Evolutionary conservation across 2,888 invertebrate genomes (phyloP).

Genomic region (Cremastobaeus sp.): DNA sequence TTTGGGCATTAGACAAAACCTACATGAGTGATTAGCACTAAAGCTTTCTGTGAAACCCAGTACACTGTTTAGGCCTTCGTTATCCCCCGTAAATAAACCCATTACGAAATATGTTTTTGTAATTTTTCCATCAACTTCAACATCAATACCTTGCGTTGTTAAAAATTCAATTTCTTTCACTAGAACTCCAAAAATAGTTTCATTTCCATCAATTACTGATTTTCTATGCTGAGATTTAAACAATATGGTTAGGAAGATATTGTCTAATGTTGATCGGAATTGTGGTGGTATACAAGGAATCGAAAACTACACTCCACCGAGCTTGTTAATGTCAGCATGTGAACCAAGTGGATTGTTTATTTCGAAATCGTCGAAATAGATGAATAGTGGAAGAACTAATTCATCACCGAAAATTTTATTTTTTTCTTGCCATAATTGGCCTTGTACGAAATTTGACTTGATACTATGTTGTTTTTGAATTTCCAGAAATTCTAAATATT

Average conservation of each 20-base stretch:
- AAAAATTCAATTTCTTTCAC: neutral
- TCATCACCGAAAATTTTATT: neutral
- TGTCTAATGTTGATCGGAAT: neutral
- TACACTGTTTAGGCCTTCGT: too few species aligned
- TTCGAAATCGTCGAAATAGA: neutral
- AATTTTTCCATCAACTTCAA: neutral
- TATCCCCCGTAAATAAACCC: too few species aligned
- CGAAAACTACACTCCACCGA: neutral
- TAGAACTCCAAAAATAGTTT: neutral
- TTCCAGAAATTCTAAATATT: neutral
- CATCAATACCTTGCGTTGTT: neutral
- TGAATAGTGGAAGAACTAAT: neutral
- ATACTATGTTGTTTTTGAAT: neutral
- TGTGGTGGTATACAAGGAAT: neutral
- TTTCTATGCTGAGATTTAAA: neutral
- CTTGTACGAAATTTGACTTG: neutral
- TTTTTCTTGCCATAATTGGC: neutral
- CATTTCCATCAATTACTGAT: neutral
- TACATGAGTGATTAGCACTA: neutral
- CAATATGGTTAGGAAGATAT: neutral
- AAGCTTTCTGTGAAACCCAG: neutral
- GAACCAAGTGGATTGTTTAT: neutral
- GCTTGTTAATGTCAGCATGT: neutral
- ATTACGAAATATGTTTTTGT: neutral
- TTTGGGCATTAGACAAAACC: neutral